A percentile compares a stretch with the other conserved stretches of the same genome.
These are phyloP conservation scores for Onchidella celtica DNA, from an alignment of 2,888 invertebrate genomes.

Conservation along the genomic window DNA sequence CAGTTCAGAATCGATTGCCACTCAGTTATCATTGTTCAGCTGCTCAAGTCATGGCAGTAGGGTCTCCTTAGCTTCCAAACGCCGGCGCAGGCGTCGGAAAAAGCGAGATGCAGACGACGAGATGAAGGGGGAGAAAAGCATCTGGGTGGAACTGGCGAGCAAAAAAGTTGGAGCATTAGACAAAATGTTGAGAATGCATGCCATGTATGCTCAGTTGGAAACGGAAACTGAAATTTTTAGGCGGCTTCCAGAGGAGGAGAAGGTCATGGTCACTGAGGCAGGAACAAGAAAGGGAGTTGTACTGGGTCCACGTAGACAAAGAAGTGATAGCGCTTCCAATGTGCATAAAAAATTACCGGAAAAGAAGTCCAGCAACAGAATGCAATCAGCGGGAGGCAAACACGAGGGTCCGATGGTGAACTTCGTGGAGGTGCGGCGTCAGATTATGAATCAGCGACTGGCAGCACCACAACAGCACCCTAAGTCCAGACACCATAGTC, in stretches of 20 bases:
- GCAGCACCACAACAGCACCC: constrained; percentile 28
- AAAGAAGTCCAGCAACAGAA: constrained; percentile 25
- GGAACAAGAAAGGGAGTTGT: constrained; percentile 55
- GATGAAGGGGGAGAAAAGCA: constrained; percentile 44
- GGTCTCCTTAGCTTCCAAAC: not conserved
- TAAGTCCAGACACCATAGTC: not conserved
- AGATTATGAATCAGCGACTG: constrained; percentile 51
- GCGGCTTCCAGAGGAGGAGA: constrained; percentile 58
- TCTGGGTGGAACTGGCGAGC: constrained; percentile 61
- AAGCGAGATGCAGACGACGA: not conserved
- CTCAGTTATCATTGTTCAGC: constrained; percentile 63
- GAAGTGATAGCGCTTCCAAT: constrained; percentile 59
- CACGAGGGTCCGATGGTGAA: constrained; percentile 57
- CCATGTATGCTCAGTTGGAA: constrained; percentile 46
- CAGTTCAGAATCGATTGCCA: constrained; percentile 67
- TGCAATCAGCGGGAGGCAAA: constrained; percentile 56
- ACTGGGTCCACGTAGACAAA: constrained; percentile 51
- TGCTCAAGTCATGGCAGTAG: constrained; percentile 43
- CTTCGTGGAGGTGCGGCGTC: constrained; percentile 61
- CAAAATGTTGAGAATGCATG: constrained; percentile 58
- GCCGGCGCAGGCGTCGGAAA: not conserved
- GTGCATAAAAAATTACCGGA: constrained; percentile 28
- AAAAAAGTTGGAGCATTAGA: constrained; percentile 56
- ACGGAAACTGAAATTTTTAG: constrained; percentile 58
- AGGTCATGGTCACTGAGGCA: constrained; percentile 51